These are phyloP conservation scores for Limosa lapponica DNA, from an alignment of 2,797 vertebrate genomes.

Conservation along the genomic window DNA sequence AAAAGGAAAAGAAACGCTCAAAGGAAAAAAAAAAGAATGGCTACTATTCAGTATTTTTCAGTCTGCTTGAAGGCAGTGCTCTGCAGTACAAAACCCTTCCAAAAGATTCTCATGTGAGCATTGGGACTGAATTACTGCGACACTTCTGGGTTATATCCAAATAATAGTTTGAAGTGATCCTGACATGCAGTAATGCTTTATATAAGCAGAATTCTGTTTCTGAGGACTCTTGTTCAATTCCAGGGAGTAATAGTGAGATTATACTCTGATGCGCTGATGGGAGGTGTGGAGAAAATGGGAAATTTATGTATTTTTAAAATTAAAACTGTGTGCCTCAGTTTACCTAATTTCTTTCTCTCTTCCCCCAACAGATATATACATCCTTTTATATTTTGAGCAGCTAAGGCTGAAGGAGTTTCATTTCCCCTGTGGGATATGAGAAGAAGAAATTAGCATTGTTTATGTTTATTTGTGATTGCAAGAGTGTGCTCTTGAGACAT, in stretches of 20 bases:
- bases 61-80: constrained; percentile 38
- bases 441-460: neutral
- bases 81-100: constrained; percentile 27
- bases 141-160: constrained; percentile 72
- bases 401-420: neutral
- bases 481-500: neutral
- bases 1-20: constrained; percentile 8
- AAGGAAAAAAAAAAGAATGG: neutral
- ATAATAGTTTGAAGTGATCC: constrained; percentile 57
- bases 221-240: constrained; percentile 15
- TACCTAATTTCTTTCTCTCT: neutral
- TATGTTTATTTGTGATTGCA: neutral
- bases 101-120: constrained; percentile 43
- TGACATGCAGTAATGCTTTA: constrained; percentile 56
- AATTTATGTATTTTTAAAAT: neutral
- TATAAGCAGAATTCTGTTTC: constrained; percentile 45
- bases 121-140: constrained; percentile 63
- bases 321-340: neutral
- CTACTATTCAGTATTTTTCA: constrained; percentile 22
- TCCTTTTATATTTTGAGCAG: neutral
- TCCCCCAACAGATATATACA: neutral
- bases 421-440: neutral
- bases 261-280: neutral
- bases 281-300: neutral
- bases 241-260: neutral